Evolutionary conservation across 2,797 vertebrate species (phyloP).

Genomic region (Uromys caudimaculatus): DNA sequence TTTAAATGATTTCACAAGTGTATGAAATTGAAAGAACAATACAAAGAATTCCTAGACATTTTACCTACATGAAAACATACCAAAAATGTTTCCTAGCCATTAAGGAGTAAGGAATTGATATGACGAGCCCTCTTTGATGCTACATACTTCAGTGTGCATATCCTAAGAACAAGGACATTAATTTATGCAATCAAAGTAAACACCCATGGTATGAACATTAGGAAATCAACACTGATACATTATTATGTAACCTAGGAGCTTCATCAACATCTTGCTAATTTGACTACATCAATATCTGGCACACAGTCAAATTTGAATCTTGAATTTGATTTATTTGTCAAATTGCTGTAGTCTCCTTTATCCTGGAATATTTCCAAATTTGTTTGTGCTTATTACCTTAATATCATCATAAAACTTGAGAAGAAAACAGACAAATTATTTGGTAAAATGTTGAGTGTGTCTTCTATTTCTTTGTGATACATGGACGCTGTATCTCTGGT

Average conservation of each 20-base stretch:
- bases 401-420: neutral
- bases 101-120: neutral
- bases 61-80: neutral
- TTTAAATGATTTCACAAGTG: slow-evolving; percentile 13
- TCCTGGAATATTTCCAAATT: neutral
- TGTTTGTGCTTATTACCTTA: neutral
- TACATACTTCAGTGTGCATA: neutral
- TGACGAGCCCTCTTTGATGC: neutral
- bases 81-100: neutral
- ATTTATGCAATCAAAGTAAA: slow-evolving; percentile 16
- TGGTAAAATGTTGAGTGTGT: slow-evolving; percentile 1
- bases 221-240: neutral
- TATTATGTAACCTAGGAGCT: neutral
- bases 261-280: neutral
- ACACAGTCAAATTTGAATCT: neutral
- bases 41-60: neutral
- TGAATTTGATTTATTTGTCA: neutral
- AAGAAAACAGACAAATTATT: neutral
- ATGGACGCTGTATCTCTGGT: neutral
- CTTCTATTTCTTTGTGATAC: neutral
- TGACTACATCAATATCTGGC: neutral
- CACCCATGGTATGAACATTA: neutral
- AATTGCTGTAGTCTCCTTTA: neutral
- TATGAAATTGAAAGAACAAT: neutral
- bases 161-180: slow-evolving; percentile 20